Evolutionary conservation across 2,113 vertebrate genomes (phyloP).

Genomic region (Engraulis encrasicolus): DNA sequence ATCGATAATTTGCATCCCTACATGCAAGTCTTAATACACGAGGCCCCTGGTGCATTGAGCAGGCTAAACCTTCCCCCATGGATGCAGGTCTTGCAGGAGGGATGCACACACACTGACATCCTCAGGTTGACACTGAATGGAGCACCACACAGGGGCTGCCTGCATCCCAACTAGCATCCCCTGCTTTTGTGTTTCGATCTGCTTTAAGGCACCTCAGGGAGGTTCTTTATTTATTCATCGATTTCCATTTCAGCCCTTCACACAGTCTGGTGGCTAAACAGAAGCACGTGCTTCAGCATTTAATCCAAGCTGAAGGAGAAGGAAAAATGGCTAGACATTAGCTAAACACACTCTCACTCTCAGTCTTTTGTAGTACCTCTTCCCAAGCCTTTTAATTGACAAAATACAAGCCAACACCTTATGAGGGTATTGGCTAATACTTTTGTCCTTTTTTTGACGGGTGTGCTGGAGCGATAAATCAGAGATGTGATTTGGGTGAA

Average conservation of each 20-base stretch:
- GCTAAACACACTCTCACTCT: not conserved
- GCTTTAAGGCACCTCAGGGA: not conserved
- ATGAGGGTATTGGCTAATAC: not conserved
- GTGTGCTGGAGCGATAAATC: not conserved
- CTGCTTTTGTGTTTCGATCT: not conserved
- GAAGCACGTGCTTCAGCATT: not conserved
- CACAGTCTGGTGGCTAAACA: not conserved
- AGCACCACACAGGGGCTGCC: not conserved
- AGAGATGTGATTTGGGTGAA: not conserved
- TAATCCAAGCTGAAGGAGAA: conserved; percentile 6
- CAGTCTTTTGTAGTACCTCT: not conserved
- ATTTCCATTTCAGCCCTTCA: not conserved
- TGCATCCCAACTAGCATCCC: not conserved
- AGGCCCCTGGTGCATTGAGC: too few relatives aligned
- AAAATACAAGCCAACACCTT: not conserved
- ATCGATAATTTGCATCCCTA: too few relatives aligned
- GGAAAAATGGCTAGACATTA: not conserved
- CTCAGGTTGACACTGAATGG: not conserved
- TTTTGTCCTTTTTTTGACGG: not conserved
- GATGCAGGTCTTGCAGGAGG: not conserved
- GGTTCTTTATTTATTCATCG: conserved; percentile 20
- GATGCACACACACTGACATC: too few relatives aligned
- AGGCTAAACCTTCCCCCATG: too few relatives aligned
- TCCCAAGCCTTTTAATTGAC: not conserved
- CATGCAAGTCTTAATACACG: too few relatives aligned